A percentile compares a stretch with the other conserved stretches of the same genome.
phyloP scores from a whole-genome alignment of 2,888 invertebrate species.

The Drosophila demipolita region DNA sequence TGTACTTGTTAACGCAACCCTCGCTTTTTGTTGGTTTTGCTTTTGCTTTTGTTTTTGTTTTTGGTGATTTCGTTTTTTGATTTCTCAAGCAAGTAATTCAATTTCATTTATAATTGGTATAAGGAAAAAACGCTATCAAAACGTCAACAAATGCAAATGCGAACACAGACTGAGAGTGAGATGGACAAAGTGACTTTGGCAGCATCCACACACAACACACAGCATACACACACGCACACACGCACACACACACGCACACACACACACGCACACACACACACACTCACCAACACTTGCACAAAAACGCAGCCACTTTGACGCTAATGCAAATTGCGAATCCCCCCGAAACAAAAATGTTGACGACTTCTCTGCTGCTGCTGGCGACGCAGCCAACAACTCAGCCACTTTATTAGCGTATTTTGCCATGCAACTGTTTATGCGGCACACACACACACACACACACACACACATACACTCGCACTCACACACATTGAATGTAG shows the following conservation, averaged over 20 bases:
- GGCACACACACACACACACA: constrained; percentile 53
- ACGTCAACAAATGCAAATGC: constrained; percentile 48
- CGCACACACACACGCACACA: neutral
- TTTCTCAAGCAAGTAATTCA: constrained; percentile 80
- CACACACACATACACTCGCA: constrained; percentile 2
- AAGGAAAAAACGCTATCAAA: constrained; percentile 48
- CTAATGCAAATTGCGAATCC: constrained; percentile 77
- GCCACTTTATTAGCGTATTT: constrained; percentile 83
- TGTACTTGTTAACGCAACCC: neutral
- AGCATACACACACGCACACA: neutral
- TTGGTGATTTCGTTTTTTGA: constrained; percentile 58
- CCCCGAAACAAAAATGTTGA: constrained; percentile 23
- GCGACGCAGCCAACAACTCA: constrained; percentile 60
- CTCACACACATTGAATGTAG: constrained; percentile 12
- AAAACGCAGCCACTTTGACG: constrained; percentile 79
- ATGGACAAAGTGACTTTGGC: constrained; percentile 12
- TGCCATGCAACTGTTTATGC: constrained; percentile 80
- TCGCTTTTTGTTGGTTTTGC: neutral
- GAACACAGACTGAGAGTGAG: constrained; percentile 2
- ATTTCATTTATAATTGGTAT: constrained; percentile 77
- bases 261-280: constrained; percentile 11
- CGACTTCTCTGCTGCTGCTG: constrained; percentile 37
- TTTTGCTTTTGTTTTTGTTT: neutral
- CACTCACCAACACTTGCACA: constrained; percentile 46
- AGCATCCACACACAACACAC: neutral